Evolutionary conservation across 2,113 vertebrate genomes (phyloP).

Genomic region (Blennius ocellaris): DNA sequence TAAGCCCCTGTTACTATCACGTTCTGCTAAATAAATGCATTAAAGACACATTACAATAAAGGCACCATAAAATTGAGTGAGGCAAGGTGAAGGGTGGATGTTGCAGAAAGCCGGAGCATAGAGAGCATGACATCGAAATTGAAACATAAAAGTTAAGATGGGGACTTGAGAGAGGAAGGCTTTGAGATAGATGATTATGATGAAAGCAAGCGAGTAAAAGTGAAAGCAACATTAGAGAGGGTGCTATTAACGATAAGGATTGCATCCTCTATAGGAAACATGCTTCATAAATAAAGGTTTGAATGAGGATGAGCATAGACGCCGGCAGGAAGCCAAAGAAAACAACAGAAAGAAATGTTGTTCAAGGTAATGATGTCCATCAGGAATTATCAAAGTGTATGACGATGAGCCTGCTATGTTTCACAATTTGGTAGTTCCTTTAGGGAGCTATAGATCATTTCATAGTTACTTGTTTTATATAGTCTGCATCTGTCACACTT

Average conservation of each 20-base stretch:
- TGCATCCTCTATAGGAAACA: conserved; percentile 1
- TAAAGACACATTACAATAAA: conserved; percentile 32
- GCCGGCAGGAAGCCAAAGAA: neutral
- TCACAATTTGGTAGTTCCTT: too few species aligned
- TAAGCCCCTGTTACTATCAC: conserved; percentile 12
- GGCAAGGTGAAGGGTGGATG: neutral
- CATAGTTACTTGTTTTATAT: too few species aligned
- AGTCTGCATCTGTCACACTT: too few species aligned
- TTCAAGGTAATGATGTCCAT: conserved; percentile 4
- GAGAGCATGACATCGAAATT: neutral
- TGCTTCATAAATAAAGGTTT: conserved; percentile 6
- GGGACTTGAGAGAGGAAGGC: neutral
- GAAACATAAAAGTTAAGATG: too few species aligned
- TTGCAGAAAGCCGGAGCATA: neutral
- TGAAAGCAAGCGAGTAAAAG: conserved; percentile 8
- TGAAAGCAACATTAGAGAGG: neutral
- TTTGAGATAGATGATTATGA: conserved; percentile 11
- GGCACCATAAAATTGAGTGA: neutral
- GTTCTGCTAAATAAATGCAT: conserved; percentile 30
- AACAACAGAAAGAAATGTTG: neutral
- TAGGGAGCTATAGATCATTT: too few species aligned
- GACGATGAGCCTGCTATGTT: too few species aligned
- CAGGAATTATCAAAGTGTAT: neutral
- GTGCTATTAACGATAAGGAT: neutral
- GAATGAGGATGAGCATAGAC: neutral